Evolutionary conservation across 2,888 invertebrate species (phyloP), one percentile per base, ranked within the genome.

Genomic region (Pterostichus madidus): DNA sequence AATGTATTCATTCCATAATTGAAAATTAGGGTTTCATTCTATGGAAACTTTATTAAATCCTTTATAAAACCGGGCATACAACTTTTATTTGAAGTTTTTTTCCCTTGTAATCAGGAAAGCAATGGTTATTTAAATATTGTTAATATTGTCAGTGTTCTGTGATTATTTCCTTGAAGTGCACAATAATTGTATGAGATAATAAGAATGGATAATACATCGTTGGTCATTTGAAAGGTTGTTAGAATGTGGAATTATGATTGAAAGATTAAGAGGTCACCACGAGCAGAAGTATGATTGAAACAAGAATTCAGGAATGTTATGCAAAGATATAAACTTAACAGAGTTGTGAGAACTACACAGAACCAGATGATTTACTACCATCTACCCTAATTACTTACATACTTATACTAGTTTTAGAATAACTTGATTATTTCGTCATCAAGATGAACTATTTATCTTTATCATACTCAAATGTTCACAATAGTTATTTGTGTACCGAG

Each of bases 221-320:
- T 59, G 59, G 11, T 59, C 17, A 11, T 31, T 31, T 59, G 59
- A 59, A 59, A 59, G 59, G 59, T 59, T 59, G 59, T 59, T 49
- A 49, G 39, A 39, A 59, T 31, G 31, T 11, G 8, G 31, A 15
- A 24, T 59, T 59, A 31, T 59, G 59, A 59, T 59, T 59, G 31
- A 31, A 59, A 59, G 59, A 59, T 59, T 59, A 59, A 17, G 59
- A 59, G 59, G 59, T 59, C 59, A 59, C n/a, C 49, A n/a, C 6
- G 11, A 5, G 1, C 0, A n/a, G 49, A 49, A 49, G 8, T 49
- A 49, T 49, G 49, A 39, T 39, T 39, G 39, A 39, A 39, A 39
- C 24, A 24, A 24, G 24, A 24, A 1, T 24, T 1, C 24, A 24
- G 24, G 24, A 24, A 24, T 24, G 24, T 3, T 24, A 24, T 1